Conservation (phyloP, 2,113 vertebrate genomes). For the Pangasianodon hypophthalmus region DNA sequence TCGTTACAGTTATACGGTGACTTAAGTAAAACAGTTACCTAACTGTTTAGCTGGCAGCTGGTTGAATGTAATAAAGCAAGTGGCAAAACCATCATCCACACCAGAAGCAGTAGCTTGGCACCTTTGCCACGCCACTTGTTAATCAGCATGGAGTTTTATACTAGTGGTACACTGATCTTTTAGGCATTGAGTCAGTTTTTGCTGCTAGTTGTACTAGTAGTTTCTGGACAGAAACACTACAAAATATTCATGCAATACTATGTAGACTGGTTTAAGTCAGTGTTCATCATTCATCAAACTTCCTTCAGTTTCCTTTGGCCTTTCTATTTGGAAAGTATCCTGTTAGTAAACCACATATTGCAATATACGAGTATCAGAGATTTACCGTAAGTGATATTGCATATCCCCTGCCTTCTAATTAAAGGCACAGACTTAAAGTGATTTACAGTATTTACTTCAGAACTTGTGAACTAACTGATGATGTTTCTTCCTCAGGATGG, state of each 20-base stretch:
- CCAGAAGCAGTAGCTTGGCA: too few relatives aligned
- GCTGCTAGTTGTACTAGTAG: too few relatives aligned
- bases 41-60: too few relatives aligned
- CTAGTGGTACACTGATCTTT: background rate
- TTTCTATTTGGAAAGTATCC: background rate
- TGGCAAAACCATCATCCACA: too few relatives aligned
- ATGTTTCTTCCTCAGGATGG: slow-evolving; percentile 72
- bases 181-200: background rate
- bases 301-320: background rate
- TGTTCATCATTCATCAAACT: background rate
- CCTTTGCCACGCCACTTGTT: background rate
- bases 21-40: too few relatives aligned
- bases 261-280: background rate
- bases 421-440: background rate
- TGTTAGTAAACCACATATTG: background rate
- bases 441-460: background rate
- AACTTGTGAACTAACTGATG: background rate
- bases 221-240: too few relatives aligned
- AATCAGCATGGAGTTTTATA: background rate
- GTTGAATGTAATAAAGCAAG: too few relatives aligned
- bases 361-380: background rate
- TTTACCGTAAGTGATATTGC: background rate
- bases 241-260: too few relatives aligned
- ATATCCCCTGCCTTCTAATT: background rate
- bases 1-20: too few relatives aligned